Conservation (phyloP, 1,140 invertebrate genomes). For the Zophobas morio region DNA sequence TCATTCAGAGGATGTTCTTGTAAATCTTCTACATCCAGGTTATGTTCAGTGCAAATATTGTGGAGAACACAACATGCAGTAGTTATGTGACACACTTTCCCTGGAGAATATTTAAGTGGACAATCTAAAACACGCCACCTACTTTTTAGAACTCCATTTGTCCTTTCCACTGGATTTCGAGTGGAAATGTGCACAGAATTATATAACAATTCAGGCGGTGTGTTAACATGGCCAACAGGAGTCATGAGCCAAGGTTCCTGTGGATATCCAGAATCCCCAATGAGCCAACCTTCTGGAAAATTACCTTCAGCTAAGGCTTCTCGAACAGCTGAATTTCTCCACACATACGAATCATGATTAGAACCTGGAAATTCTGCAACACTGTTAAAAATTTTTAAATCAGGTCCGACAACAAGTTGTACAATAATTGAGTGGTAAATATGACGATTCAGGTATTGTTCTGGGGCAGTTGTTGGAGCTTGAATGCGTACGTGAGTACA, state of each 20-base stretch:
- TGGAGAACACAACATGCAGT: neutral
- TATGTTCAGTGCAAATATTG: constrained; percentile 6
- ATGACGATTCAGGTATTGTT: constrained; percentile 11
- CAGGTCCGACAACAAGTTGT: neutral
- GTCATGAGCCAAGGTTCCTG: constrained; percentile 52
- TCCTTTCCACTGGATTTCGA: constrained; percentile 8
- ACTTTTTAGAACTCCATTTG: constrained; percentile 9
- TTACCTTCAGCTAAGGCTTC: neutral
- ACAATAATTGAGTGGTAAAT: constrained; percentile 8
- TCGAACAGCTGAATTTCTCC: constrained; percentile 15
- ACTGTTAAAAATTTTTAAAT: constrained; percentile 4
- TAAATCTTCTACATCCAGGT: constrained; percentile 1
- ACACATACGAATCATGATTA: constrained; percentile 12
- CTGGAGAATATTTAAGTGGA: neutral
- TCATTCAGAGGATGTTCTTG: constrained; percentile 8
- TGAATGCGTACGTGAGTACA: neutral
- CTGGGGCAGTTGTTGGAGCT: neutral
- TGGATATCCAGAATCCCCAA: constrained; percentile 55
- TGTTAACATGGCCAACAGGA: constrained; percentile 35
- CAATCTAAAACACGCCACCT: constrained; percentile 19
- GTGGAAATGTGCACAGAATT: constrained; percentile 12
- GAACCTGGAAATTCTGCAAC: constrained; percentile 9
- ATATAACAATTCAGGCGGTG: neutral
- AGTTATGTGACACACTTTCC: neutral
- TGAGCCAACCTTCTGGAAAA: constrained; percentile 38